Evolutionary conservation across 2,113 vertebrate species (phyloP).

Genomic region (Prionailurus viverrinus): DNA sequence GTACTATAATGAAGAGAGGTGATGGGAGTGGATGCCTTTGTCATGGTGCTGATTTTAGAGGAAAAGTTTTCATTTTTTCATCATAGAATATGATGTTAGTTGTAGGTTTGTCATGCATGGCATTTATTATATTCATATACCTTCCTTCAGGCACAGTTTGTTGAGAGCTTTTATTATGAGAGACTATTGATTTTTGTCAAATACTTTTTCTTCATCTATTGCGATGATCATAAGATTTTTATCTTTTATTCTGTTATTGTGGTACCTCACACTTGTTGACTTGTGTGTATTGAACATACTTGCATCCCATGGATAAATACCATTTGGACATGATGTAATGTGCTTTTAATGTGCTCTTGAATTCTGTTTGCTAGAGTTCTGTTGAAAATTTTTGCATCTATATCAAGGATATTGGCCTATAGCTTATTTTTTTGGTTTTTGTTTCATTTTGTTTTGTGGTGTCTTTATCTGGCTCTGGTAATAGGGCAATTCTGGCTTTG

Average conservation of each 20-base stretch:
- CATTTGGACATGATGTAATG: not conserved
- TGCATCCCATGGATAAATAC: not conserved
- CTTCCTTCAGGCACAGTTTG: not conserved
- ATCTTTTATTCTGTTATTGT: not conserved
- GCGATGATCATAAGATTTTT: not conserved
- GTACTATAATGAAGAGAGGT: not conserved
- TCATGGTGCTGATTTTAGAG: not conserved
- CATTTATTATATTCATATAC: not conserved
- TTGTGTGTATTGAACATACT: not conserved
- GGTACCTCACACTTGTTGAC: not conserved
- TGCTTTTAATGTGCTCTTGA: not conserved
- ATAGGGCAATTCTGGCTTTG: not conserved
- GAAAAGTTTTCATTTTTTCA: not conserved
- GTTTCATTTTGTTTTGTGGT: not conserved
- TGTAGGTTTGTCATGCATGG: not conserved
- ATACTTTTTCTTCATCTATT: not conserved
- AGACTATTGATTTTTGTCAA: not conserved
- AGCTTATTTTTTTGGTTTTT: not conserved
- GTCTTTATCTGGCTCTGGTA: not conserved
- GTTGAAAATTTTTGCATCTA: not conserved
- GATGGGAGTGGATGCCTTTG: not conserved
- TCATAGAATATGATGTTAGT: not conserved
- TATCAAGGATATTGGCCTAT: not conserved
- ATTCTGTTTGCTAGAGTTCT: not conserved
- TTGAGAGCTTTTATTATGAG: not conserved